A percentile compares a stretch with the other conserved stretches of the same genome.
Conservation (phyloP, 2,797 vertebrate species). For the Rhinichthys osculus region DNA sequence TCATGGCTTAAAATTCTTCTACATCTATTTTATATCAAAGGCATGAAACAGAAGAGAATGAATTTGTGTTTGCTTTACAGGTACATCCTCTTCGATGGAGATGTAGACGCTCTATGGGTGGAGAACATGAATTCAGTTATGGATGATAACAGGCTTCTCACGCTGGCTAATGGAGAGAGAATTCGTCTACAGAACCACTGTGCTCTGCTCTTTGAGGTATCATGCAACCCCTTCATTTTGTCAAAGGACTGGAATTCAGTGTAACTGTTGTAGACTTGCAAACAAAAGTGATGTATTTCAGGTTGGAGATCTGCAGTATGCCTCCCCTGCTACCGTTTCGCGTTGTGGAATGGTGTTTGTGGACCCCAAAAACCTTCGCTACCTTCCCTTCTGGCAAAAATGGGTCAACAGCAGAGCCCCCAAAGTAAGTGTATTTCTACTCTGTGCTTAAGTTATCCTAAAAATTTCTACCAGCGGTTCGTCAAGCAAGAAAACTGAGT, state of each 20-base stretch:
- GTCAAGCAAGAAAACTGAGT: background rate
- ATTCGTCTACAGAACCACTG: slow-evolving; percentile 93
- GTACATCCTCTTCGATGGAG: slow-evolving; percentile 97
- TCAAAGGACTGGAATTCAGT: background rate
- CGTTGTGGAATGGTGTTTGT: slow-evolving; percentile 98
- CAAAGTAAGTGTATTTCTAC: slow-evolving; percentile 73
- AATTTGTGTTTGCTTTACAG: slow-evolving; percentile 69
- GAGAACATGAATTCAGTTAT: slow-evolving; percentile 99
- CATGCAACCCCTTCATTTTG: slow-evolving; percentile 18
- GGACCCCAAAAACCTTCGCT: slow-evolving; percentile 95
- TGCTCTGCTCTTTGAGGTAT: slow-evolving; percentile 93
- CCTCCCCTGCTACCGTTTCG: slow-evolving; percentile 95
- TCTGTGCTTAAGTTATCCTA: background rate
- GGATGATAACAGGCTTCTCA: slow-evolving; percentile 97
- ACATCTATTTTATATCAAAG: background rate
- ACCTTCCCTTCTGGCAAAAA: slow-evolving; percentile 90
- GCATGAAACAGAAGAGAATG: background rate
- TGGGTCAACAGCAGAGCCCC: slow-evolving; percentile 83
- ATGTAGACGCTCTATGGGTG: slow-evolving; percentile 98
- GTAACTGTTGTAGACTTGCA: background rate
- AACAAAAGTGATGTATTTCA: slow-evolving; percentile 63
- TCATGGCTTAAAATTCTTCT: background rate
- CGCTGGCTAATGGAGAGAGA: slow-evolving; percentile 94
- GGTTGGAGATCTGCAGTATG: slow-evolving; percentile 96
- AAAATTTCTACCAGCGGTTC: background rate